Conservation (phyloP, 2,113 vertebrate genomes). For the Rynchops niger region DNA sequence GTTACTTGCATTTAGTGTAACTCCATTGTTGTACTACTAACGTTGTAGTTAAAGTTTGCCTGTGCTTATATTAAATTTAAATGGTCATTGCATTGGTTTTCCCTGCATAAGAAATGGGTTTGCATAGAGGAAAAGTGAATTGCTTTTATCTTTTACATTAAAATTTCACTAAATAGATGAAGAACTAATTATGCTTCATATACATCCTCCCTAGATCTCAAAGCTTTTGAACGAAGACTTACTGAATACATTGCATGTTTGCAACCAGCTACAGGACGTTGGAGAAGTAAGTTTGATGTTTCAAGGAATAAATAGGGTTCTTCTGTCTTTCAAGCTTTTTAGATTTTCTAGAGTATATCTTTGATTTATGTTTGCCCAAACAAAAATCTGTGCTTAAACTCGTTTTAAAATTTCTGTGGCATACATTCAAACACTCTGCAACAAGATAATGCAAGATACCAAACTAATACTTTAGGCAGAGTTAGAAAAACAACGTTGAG, state of each 20-base stretch:
- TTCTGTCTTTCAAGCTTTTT: background rate
- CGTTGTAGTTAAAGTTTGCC: background rate
- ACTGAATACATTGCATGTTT: slow-evolving; percentile 98
- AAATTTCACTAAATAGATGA: background rate
- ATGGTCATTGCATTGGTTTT: background rate
- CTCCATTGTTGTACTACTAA: background rate
- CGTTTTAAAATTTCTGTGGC: background rate
- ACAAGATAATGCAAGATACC: background rate
- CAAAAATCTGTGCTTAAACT: background rate
- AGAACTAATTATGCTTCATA: slow-evolving; percentile 32
- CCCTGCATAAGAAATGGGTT: background rate
- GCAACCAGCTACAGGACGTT: slow-evolving; percentile 96
- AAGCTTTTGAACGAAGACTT: slow-evolving; percentile 97
- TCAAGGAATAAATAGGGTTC: background rate
- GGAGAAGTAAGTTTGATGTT: slow-evolving; percentile 91
- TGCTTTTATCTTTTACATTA: background rate
- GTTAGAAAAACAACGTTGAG: background rate
- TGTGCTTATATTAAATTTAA: background rate
- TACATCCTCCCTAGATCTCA: slow-evolving; percentile 83
- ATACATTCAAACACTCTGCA: background rate
- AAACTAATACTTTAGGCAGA: background rate
- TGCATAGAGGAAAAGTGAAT: background rate
- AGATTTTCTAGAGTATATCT: background rate
- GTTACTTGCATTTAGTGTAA: background rate
- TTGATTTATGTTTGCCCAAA: background rate